phyloP scores from a whole-genome alignment of 2,888 invertebrate species.

The Sinotaia quadrata region DNA sequence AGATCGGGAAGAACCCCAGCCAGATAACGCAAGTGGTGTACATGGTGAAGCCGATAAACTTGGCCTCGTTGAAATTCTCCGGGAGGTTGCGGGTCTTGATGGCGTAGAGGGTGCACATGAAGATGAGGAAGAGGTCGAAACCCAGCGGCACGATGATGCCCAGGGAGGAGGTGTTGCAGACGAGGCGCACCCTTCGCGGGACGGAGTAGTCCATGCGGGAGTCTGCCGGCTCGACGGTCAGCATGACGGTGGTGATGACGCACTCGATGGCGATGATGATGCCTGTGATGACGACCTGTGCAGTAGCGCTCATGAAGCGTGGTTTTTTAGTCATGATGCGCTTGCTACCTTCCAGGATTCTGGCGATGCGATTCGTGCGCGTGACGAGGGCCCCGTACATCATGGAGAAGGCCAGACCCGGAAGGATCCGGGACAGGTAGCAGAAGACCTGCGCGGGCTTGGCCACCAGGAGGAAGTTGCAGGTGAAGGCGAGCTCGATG shows the following conservation, averaged over 20 bases:
- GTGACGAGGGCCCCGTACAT: slow-evolving; percentile 97
- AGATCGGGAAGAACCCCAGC: slow-evolving; percentile 97
- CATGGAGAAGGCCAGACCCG: slow-evolving; percentile 96
- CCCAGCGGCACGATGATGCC: slow-evolving; percentile 84
- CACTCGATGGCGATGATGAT: slow-evolving; percentile 91
- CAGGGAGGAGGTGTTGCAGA: slow-evolving; percentile 78
- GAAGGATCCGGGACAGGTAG: slow-evolving; percentile 90
- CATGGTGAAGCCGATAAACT: slow-evolving; percentile 94
- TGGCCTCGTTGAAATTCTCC: slow-evolving; percentile 92
- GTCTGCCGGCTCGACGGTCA: slow-evolving; percentile 77
- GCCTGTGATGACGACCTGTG: slow-evolving; percentile 82
- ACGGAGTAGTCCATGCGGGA: slow-evolving; percentile 73
- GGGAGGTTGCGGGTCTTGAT: slow-evolving; percentile 87
- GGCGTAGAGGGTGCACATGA: slow-evolving; percentile 94
- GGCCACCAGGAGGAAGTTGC: slow-evolving; percentile 92
- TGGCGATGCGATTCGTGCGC: slow-evolving; percentile 96
- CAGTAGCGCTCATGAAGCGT: slow-evolving; percentile 81
- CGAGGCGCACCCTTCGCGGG: slow-evolving; percentile 76
- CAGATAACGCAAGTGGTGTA: slow-evolving; percentile 98
- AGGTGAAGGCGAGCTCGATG: slow-evolving; percentile 64
- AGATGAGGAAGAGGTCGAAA: slow-evolving; percentile 81
- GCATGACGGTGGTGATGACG: slow-evolving; percentile 77
- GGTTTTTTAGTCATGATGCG: slow-evolving; percentile 91
- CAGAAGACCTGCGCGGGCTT: slow-evolving; percentile 84
- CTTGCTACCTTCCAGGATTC: slow-evolving; percentile 97